phyloP scores from a whole-genome alignment of 2,888 invertebrate genomes.

The Sinelater perroti region DNA sequence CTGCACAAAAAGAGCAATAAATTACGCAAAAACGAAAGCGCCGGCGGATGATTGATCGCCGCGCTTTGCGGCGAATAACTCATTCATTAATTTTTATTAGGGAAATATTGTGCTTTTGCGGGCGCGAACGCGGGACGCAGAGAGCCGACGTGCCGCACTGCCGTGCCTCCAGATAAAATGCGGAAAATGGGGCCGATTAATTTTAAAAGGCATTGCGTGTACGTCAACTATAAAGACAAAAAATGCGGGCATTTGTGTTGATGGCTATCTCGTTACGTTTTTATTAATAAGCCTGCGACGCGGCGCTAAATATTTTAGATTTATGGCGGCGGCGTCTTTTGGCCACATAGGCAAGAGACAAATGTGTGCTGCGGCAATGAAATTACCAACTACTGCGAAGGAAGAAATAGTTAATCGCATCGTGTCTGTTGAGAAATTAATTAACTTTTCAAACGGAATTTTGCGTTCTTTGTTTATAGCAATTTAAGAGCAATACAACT shows the following conservation, averaged over 20 bases:
- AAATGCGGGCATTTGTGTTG: conserved; percentile 25
- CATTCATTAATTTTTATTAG: conserved; percentile 27
- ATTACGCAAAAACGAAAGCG: conserved; percentile 18
- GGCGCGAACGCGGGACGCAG: background rate
- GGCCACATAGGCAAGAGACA: too few species aligned
- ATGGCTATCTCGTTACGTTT: conserved; percentile 16
- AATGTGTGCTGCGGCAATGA: too few species aligned
- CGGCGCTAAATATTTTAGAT: background rate
- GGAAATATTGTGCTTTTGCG: background rate
- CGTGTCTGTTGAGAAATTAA: conserved; percentile 17
- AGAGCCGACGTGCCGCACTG: background rate
- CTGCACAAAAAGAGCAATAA: conserved; percentile 21
- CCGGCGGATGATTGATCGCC: conserved; percentile 21
- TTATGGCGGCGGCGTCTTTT: conserved; percentile 1
- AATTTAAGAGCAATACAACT: conserved; percentile 15
- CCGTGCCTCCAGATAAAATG: conserved; percentile 1
- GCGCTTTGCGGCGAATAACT: conserved; percentile 26
- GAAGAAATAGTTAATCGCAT: too few species aligned
- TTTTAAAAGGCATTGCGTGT: conserved; percentile 27
- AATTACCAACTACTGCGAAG: too few species aligned
- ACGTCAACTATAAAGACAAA: conserved; percentile 24
- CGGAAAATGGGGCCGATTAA: conserved; percentile 19
- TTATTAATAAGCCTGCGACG: conserved; percentile 21
- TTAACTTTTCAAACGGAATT: conserved; percentile 9
- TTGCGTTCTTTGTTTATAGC: conserved; percentile 13